Evolutionary conservation across 2,888 invertebrate species (phyloP), one percentile per base, ranked within the genome.

Genomic region (Arenicola marina): DNA sequence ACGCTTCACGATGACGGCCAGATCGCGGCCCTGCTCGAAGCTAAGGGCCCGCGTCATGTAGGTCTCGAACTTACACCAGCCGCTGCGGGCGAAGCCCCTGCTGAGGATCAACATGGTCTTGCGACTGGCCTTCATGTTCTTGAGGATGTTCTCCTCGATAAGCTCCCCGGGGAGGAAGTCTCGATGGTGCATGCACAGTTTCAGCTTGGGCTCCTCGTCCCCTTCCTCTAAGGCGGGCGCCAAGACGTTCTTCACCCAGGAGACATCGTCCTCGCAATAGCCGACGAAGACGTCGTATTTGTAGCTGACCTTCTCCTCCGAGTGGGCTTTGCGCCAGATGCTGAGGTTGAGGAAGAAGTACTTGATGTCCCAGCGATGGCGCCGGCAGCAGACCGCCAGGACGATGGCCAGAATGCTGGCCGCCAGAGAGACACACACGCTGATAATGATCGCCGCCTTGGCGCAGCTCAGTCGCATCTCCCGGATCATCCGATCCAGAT

Each of bases 61-160:
- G 7, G 29, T 55, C 55, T 55, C 55, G 38, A 34, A 34, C 33
- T 33, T 31, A 18, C 55, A 55, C 55, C 55, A 55, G 33, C 38
- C 24, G 29, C 55, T 55, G 21, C 21, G 18, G 55, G 38, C 24
- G 26, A 55, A 55, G 38, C 24, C 38, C 2, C 26, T 33, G 21
- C 21, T 21, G 11, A 55, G 11, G 1, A 55, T 18, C 24, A 55
- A 38, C 21, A 55, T 34, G 43, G 26, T 55, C 24, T 38, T 33
- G 7, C 55, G 33, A 24, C 31, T 33, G n/a, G n/a, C 11, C 33
- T 34, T 29, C 21, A 55, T 55, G 24, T n/a, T 29, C 4, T 24
- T 24, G 21, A 31, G 33, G 55, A 34, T 55, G n/a, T 31, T 55
- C 11, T 55, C 55, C 38, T 33, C 38, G 4, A 55, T 21, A 4